Conservation (phyloP, 2,113 vertebrate species). For the Panthera leo region DNA sequence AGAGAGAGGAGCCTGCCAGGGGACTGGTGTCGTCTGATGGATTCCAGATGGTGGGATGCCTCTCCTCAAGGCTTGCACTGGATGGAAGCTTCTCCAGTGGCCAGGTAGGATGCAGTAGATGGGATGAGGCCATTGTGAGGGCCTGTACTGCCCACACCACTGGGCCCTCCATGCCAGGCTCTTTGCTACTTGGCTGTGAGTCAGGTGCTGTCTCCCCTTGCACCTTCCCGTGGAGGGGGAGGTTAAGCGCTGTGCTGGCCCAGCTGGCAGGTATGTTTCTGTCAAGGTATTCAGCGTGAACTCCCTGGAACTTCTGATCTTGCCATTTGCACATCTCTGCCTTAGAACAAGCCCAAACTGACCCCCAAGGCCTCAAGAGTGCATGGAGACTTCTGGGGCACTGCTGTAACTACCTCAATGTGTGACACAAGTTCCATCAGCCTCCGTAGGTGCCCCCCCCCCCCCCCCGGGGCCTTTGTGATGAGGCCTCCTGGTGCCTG, state of each 20-base stretch:
- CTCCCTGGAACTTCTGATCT: neutral
- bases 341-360: neutral
- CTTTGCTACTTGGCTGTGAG: neutral
- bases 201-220: neutral
- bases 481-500: neutral
- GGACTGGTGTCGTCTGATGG: neutral
- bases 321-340: too few species aligned
- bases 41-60: neutral
- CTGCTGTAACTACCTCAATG: neutral
- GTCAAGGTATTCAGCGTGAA: neutral
- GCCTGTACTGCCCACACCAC: rapidly evolving
- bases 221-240: neutral
- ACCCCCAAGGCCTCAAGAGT: neutral
- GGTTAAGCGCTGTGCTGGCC: neutral
- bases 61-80: neutral
- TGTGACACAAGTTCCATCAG: neutral
- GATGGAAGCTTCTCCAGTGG: neutral
- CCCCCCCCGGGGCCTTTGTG: neutral
- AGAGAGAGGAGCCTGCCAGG: neutral
- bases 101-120: neutral
- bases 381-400: neutral
- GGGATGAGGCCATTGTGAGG: neutral
- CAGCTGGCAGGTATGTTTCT: neutral
- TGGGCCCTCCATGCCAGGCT: neutral
- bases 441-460: neutral